phyloP scores from a whole-genome alignment of 2,888 invertebrate species.

The Hirtodrosophila confusa region DNA sequence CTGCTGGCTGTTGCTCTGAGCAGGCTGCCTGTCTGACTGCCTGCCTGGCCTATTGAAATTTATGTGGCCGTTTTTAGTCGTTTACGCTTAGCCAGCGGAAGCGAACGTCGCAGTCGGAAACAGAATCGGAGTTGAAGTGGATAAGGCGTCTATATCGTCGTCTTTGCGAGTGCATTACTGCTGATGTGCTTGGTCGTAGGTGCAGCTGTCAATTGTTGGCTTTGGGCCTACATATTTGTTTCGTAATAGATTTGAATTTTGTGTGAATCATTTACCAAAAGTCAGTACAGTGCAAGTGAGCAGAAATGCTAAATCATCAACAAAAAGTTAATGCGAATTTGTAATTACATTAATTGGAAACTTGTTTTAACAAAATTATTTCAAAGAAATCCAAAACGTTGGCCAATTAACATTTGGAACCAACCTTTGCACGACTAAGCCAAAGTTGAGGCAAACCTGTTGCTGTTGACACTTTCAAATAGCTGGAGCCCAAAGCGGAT shows the following conservation, averaged over 20 bases:
- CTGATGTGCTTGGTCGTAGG: constrained; percentile 20
- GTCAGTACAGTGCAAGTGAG: constrained; percentile 8
- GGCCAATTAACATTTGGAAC: constrained; percentile 31
- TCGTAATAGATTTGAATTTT: constrained; percentile 32
- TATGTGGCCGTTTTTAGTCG: constrained; percentile 81
- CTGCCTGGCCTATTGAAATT: constrained; percentile 79
- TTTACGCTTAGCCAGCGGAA: constrained; percentile 79
- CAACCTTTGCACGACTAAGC: neutral
- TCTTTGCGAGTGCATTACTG: constrained; percentile 17
- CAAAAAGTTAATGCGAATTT: neutral
- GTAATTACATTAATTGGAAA: neutral
- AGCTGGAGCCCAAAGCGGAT: constrained; percentile 29
- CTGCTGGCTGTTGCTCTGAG: constrained; percentile 41
- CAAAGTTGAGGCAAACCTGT: constrained; percentile 43
- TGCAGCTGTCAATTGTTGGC: constrained; percentile 36
- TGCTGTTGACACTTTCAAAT: constrained; percentile 40
- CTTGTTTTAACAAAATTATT: no score
- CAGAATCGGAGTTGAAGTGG: constrained; percentile 28
- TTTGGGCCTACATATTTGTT: constrained; percentile 12
- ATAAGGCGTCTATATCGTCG: constrained; percentile 29
- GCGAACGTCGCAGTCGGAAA: constrained; percentile 67
- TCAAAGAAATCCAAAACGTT: neutral
- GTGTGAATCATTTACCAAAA: constrained; percentile 6
- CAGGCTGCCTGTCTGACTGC: constrained; percentile 20
- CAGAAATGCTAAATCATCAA: neutral